Evolutionary conservation across 2,888 invertebrate species (phyloP).

Genomic region (Microctonus aethiopoides): DNA sequence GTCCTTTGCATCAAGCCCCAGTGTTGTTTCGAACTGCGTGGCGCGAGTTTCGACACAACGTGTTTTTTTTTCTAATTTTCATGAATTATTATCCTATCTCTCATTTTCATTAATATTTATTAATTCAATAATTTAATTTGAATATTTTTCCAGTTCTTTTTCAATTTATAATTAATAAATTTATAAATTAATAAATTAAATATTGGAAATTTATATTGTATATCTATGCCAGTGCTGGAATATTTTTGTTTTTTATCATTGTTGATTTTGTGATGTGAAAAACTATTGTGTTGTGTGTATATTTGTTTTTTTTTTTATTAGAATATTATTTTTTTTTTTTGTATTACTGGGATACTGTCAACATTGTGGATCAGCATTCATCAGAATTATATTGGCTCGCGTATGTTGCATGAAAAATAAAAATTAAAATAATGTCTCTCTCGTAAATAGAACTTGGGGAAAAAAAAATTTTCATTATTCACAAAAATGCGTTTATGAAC

Average conservation of each 20-base stretch:
- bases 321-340: not conserved
- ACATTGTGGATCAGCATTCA: not conserved
- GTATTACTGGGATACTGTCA: not conserved
- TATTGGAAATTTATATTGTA: no score
- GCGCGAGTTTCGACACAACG: conserved; percentile 45
- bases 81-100: no score
- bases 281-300: conserved; percentile 16
- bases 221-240: no score
- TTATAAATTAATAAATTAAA: no score
- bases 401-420: not conserved
- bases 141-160: conserved; percentile 19
- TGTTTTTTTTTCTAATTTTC: not conserved
- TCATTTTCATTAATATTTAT: no score
- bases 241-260: conserved; percentile 3
- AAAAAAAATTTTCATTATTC: not conserved
- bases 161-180: conserved; percentile 12
- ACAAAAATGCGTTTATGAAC: not conserved
- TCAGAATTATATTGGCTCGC: not conserved
- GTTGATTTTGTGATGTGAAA: conserved; percentile 14
- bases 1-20: conserved; percentile 41
- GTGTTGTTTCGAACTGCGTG: conserved; percentile 53
- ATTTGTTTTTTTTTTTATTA: not conserved
- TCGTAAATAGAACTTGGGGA: no score
- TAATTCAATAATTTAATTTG: no score
- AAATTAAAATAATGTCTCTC: no score